These are phyloP conservation scores for Aythya baeri DNA, from an alignment of 2,113 vertebrate genomes.

Conservation along the genomic window DNA sequence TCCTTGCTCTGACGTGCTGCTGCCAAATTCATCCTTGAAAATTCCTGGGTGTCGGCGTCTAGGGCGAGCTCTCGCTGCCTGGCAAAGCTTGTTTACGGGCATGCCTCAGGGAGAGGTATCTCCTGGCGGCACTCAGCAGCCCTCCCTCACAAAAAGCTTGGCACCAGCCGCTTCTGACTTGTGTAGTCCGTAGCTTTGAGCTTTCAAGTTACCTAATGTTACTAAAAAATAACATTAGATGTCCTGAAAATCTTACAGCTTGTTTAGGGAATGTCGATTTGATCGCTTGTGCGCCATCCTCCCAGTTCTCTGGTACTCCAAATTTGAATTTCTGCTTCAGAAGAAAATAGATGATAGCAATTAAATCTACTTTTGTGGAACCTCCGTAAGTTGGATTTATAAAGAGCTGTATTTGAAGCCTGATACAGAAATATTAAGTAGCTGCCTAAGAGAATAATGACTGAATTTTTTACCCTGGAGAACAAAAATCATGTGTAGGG, in stretches of 20 bases:
- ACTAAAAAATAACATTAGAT: not conserved
- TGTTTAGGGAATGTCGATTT: not conserved
- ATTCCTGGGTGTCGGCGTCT: not conserved
- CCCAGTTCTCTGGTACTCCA: not conserved
- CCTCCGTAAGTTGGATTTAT: not conserved
- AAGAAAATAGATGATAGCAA: not conserved
- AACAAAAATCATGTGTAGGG: not conserved
- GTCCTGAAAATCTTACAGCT: not conserved
- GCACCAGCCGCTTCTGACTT: not conserved
- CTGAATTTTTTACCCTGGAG: not conserved
- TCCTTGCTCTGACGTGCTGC: not conserved
- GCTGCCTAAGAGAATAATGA: not conserved
- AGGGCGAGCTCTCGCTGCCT: not conserved
- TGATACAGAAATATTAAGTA: not conserved
- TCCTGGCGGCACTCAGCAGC: rapidly evolving
- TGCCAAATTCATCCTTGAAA: not conserved
- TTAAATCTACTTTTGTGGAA: not conserved
- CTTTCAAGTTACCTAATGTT: not conserved
- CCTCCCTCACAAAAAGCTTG: not conserved
- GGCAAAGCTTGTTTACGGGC: not conserved
- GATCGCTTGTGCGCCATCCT: not conserved
- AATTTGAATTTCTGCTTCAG: not conserved
- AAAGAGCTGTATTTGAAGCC: not conserved
- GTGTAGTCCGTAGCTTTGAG: not conserved
- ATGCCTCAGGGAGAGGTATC: not conserved